Evolutionary conservation across 2,888 invertebrate genomes (phyloP).

Genomic region (Epinotia nisella): DNA sequence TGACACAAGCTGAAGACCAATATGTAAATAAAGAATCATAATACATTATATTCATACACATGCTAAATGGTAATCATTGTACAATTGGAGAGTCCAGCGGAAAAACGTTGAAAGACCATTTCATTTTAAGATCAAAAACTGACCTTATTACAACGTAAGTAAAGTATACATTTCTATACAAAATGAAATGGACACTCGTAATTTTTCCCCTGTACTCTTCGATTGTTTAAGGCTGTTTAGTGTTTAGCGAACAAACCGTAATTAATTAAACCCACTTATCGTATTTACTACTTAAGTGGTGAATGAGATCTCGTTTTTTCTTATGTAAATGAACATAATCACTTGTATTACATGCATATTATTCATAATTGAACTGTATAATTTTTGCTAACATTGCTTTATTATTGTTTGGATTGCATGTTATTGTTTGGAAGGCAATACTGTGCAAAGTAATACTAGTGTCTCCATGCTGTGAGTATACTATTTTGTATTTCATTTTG

Average conservation of each 20-base stretch:
- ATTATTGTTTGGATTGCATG: slow-evolving; percentile 6
- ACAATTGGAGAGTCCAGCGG: slow-evolving; percentile 20
- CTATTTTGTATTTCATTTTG: background rate
- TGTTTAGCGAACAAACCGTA: slow-evolving; percentile 44
- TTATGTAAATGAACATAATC: slow-evolving; percentile 33
- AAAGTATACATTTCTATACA: background rate
- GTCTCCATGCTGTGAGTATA: background rate
- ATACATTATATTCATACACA: slow-evolving; percentile 43
- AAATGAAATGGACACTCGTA: background rate
- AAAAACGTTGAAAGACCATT: background rate
- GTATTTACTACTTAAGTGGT: slow-evolving; percentile 21
- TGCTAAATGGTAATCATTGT: slow-evolving; percentile 49
- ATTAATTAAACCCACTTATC: slow-evolving; percentile 41
- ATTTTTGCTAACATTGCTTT: background rate
- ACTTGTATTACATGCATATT: background rate
- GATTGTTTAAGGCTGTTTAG: slow-evolving; percentile 47
- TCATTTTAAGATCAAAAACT: background rate
- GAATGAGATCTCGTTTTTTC: slow-evolving; percentile 33
- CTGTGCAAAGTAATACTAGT: background rate
- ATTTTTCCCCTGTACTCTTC: background rate
- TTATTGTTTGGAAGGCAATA: slow-evolving; percentile 3
- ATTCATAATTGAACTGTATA: background rate
- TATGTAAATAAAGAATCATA: slow-evolving; percentile 40
- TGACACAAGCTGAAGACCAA: slow-evolving; percentile 23
- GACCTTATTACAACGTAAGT: background rate